Conservation (phyloP, 2,797 vertebrate species). For the Champsocephalus gunnari region DNA sequence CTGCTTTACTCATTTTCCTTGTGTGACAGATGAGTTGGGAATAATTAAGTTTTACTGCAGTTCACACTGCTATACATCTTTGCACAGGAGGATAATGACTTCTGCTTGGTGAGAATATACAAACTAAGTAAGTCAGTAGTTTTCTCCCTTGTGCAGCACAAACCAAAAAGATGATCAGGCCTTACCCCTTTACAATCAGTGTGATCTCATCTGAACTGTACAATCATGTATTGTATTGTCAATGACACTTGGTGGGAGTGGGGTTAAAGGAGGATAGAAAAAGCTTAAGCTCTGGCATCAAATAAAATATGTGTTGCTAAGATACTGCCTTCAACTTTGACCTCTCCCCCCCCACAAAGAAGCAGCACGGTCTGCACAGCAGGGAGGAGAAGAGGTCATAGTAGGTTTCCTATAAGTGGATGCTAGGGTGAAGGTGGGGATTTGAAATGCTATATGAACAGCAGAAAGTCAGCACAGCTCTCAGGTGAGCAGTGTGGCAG, state of each 20-base stretch:
- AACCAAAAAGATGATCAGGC: not conserved
- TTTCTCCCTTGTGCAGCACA: not conserved
- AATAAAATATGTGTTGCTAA: not conserved
- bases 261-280: not conserved
- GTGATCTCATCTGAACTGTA: slow-evolving; percentile 10
- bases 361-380: not conserved
- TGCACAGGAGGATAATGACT: slow-evolving; percentile 1
- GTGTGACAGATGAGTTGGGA: not conserved
- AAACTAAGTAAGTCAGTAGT: not conserved
- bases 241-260: not conserved
- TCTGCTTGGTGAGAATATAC: not conserved
- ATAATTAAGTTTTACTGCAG: not conserved
- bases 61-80: not conserved
- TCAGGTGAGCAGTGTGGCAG: not conserved
- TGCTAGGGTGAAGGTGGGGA: not conserved
- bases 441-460: slow-evolving; percentile 5
- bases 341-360: not conserved
- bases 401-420: not conserved
- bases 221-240: slow-evolving; percentile 11
- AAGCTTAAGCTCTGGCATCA: not conserved
- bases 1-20: not conserved
- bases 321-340: not conserved
- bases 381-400: not conserved
- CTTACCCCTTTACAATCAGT: not conserved
- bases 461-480: not conserved